Base-by-base conservation (phyloP, 2,888 invertebrate species). In the Xylota sylvarum region DNA sequence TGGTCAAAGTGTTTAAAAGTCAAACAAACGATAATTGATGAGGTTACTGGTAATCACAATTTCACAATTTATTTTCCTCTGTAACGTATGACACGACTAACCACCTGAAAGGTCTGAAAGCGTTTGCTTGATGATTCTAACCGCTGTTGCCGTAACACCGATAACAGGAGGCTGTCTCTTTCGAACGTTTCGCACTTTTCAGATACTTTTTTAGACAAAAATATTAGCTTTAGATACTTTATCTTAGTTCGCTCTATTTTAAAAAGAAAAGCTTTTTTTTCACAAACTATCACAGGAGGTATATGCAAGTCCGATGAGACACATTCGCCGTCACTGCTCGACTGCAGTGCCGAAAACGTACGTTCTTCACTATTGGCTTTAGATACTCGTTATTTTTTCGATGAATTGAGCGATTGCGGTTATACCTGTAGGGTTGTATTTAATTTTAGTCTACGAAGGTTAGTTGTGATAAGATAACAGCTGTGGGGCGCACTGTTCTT, bases 391-490 rank as follows among this genome's bases (percentile, higher is more conserved):
- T 43, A 7, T 60, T 30, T 19, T 27, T 14, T 9, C 64, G 17
- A 46, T 64, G 17, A 35, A 58, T 17, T 37, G 40, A 37, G 67
- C 37, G 32, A 52, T 35, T 43, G 37, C 10, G 4, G n/a, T 4
- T 17, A 40, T 17, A n/a, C 12, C 19, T 14, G 37, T 4, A 9
- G 14, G n/a, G 32, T 10, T 12, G 48, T 27, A 30, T 35, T 23
- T 14, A 35, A 48, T 17, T 48, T 56, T 72, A 14, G 43, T 56
- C 70, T 43, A 70, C 35, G 19, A 72, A 72, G 72, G 72, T 48
- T 58, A 19, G 32, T 12, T 40, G 5, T 48, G 72, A 72, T 72
- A 60, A 72, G 72, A 72, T 72, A 72, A 60, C 48, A 27, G 17
- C 14, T 14, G 27, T 14, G 19, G 10, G 14, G 14, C 14, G 14